These are phyloP conservation scores for Agrochola lota DNA, from an alignment of 2,888 invertebrate species.

Conservation along the genomic window DNA sequence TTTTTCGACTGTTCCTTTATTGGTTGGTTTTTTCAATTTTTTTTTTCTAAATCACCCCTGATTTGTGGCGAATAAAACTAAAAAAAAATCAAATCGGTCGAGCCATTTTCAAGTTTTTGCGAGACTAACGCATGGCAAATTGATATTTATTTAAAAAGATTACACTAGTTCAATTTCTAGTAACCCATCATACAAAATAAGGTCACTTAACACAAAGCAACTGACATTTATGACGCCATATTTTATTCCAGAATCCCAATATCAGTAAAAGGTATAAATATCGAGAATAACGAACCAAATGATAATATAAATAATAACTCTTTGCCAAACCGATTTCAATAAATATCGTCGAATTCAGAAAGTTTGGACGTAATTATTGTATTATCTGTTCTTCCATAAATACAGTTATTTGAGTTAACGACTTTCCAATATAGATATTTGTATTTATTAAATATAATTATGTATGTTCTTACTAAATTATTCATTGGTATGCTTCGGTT, in stretches of 20 bases:
- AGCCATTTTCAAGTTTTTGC: too few species aligned
- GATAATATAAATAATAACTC: slow-evolving; percentile 30
- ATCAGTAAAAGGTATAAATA: slow-evolving; percentile 17
- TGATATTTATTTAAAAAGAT: too few species aligned
- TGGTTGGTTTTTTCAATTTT: too few species aligned
- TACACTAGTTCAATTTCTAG: neutral
- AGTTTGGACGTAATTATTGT: slow-evolving; percentile 20
- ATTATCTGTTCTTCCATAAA: slow-evolving; percentile 1
- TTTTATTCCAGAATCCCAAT: slow-evolving; percentile 24
- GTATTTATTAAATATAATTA: neutral
- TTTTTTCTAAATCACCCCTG: too few species aligned
- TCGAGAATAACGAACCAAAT: slow-evolving; percentile 11
- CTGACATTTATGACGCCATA: slow-evolving; percentile 26
- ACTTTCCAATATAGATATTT: neutral
- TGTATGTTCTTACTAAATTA: neutral
- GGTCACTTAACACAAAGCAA: slow-evolving; percentile 17
- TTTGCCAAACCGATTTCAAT: slow-evolving; percentile 24
- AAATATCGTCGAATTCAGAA: slow-evolving; percentile 20
- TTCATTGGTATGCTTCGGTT: neutral
- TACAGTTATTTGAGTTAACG: neutral
- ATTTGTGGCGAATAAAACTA: too few species aligned
- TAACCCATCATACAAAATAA: slow-evolving; percentile 13
- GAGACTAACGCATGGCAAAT: too few species aligned
- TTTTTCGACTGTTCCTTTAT: too few species aligned
- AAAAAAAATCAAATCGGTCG: too few species aligned